Base-by-base conservation (phyloP, 2,797 vertebrate genomes). In the Octomys mimax region DNA sequence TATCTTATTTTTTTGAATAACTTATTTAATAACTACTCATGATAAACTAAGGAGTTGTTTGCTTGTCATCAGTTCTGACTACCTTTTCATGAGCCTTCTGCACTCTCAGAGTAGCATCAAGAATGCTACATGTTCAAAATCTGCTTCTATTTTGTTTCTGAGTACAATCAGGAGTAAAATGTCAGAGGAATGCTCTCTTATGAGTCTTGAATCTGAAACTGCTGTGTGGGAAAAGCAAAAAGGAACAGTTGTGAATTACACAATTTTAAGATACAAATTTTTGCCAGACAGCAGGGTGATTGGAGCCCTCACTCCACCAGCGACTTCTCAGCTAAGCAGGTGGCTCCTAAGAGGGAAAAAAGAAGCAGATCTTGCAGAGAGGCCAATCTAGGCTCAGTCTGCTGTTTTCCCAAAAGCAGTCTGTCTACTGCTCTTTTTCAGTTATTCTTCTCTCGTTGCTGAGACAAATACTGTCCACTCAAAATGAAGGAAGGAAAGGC, bases 61-160 rank as follows among this genome's bases (percentile, higher is more conserved):
- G 10, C 42, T 92, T 18, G 11, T 24, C 13, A 19, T 59, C 52
- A 70, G 21, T 52, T 70, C 28, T 18, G 33, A 2, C 24, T 28
- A 19, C 1, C 26, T 5, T 16, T 10, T 68, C 28, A 21, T 14
- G 49, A 52, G 26, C 10, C 70, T 89, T 39, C 21, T 12, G 31
- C 4, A 5, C 19, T 18, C 2, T 39, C 24, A 39, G 14, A 18
- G 21, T 12, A 9, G 5, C 36, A 46, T 7, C 13, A 9, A 1
- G 19, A 75, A 28, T 2, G 3, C 3, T 61, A 14, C n/a, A 7
- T 26, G 14, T 61, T 31, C 4, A 4, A 39, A 46, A 31, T 83
- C 42, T 78, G 71, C 11, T 8, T 19, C 28, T 10, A 36, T 3
- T 24, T 31, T n/a, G 4, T 3, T 59, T 77, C 49, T 59, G 21